phyloP scores from a whole-genome alignment of 2,888 invertebrate species.

The Drosophila seclusa region DNA sequence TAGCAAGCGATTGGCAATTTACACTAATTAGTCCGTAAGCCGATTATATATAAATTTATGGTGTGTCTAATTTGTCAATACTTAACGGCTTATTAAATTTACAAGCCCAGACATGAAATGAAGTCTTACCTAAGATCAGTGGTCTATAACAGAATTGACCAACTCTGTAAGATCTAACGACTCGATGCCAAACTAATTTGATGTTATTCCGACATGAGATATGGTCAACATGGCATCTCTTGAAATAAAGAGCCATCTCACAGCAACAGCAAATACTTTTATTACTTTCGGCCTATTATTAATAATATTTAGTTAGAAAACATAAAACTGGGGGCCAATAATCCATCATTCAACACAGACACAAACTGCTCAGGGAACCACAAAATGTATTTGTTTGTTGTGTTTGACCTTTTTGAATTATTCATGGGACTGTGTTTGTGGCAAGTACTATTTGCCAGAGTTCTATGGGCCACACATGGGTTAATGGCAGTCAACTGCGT shows the following conservation, averaged over 20 bases:
- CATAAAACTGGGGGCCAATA: conserved; percentile 35
- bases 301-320: background rate
- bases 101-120: background rate
- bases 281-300: background rate
- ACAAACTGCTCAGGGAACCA: conserved; percentile 17
- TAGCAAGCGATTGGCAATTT: background rate
- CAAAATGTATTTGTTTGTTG: conserved; percentile 19
- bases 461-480: conserved; percentile 50
- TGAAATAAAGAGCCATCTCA: background rate
- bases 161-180: background rate
- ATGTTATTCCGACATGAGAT: background rate
- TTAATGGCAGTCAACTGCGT: conserved; percentile 74
- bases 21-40: background rate
- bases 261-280: background rate
- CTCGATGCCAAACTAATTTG: background rate
- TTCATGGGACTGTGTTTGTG: conserved; percentile 53
- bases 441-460: conserved; percentile 9
- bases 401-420: conserved; percentile 76
- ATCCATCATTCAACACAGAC: conserved; percentile 50
- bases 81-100: background rate
- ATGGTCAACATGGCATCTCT: background rate
- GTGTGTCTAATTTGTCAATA: background rate
- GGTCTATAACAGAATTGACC: background rate
- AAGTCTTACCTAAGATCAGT: background rate
- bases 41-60: background rate